Evolutionary conservation across 2,888 invertebrate genomes (phyloP).

Genomic region (Zaprionus bogoriensis): DNA sequence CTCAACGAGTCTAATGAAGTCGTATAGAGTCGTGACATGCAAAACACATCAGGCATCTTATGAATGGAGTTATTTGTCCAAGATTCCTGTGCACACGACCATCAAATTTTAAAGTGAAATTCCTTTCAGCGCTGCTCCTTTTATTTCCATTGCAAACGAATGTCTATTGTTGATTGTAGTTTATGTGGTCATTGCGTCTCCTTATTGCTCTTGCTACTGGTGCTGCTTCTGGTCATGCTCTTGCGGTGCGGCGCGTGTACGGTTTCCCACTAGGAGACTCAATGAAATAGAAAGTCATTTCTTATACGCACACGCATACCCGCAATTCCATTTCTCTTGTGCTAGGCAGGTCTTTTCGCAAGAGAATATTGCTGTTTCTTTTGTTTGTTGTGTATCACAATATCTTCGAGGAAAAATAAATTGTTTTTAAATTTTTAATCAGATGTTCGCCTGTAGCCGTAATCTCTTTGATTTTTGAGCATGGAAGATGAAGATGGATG

Average conservation of each 20-base stretch:
- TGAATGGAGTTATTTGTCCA: neutral
- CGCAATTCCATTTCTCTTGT: neutral
- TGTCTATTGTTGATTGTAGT: conserved; percentile 5
- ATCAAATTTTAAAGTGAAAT: conserved; percentile 7
- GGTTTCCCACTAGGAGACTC: neutral
- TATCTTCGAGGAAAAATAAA: neutral
- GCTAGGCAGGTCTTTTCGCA: neutral
- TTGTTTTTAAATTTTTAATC: neutral
- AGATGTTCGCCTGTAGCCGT: too few relatives aligned
- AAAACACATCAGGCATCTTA: too few relatives aligned
- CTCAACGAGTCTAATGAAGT: too few relatives aligned
- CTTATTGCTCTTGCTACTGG: neutral
- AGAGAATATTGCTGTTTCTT: neutral
- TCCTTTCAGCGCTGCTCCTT: neutral
- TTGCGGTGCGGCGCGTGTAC: too few relatives aligned
- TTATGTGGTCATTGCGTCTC: conserved; percentile 2
- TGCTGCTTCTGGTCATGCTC: neutral
- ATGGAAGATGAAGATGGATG: too few relatives aligned
- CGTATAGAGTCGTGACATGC: too few relatives aligned
- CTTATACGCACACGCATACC: neutral
- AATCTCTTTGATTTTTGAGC: too few relatives aligned
- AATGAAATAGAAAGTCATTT: conserved; percentile 7
- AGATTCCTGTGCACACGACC: neutral
- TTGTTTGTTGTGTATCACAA: neutral
- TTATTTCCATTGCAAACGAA: conserved; percentile 5